Percentiles rank a stretch among this genome's conserved stretches.
phyloP scores from a whole-genome alignment of 2,113 vertebrate species.

The Charina bottae region DNA sequence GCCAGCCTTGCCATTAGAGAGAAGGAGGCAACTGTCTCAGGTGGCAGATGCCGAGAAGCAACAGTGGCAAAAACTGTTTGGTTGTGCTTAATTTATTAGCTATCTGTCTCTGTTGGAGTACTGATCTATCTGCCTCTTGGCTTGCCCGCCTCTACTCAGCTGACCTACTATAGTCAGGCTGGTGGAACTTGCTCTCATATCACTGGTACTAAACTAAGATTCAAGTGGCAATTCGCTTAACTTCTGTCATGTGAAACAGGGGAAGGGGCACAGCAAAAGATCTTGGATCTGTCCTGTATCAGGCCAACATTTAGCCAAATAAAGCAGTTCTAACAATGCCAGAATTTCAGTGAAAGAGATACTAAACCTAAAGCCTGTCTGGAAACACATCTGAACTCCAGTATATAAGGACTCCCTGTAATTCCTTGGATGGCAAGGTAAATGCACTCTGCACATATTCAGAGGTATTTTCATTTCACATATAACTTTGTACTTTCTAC shows the following conservation, averaged over 20 bases:
- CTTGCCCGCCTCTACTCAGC: background rate
- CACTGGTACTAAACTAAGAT: background rate
- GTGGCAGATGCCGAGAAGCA: background rate
- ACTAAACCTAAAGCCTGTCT: background rate
- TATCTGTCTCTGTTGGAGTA: background rate
- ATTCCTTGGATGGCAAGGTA: background rate
- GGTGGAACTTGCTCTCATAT: background rate
- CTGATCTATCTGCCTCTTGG: background rate
- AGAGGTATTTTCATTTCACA: background rate
- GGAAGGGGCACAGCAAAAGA: too few relatives aligned
- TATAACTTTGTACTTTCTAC: background rate
- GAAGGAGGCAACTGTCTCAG: background rate
- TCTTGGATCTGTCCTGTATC: too few relatives aligned
- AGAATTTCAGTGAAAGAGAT: background rate
- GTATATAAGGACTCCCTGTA: too few relatives aligned
- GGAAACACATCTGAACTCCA: background rate
- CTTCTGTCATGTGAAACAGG: background rate
- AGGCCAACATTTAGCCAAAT: too few relatives aligned
- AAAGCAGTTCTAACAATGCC: background rate
- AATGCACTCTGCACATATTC: background rate
- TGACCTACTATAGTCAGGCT: background rate
- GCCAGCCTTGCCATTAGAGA: background rate
- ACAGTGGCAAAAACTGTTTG: background rate
- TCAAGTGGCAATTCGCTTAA: background rate
- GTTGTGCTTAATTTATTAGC: background rate